phyloP scores from a whole-genome alignment of 2,888 invertebrate species.

The Noctua janthina region DNA sequence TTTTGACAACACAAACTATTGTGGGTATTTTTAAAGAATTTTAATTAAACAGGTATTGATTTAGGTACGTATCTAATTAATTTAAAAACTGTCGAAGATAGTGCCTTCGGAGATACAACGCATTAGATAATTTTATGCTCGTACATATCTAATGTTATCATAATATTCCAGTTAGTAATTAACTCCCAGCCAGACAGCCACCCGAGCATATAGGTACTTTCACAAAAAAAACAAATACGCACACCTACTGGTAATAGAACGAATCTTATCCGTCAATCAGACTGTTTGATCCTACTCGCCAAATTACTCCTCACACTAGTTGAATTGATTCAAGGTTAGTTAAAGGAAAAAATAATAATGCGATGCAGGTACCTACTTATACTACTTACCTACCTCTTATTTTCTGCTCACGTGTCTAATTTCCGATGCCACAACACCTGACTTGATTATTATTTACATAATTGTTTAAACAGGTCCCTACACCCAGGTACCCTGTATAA shows the following conservation, averaged over 20 bases:
- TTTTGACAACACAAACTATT: slow-evolving; percentile 1
- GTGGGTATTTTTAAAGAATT: not conserved
- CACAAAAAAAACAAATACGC: not conserved
- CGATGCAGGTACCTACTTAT: not conserved
- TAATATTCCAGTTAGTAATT: not conserved
- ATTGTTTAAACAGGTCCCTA: not conserved
- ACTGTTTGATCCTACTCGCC: slow-evolving; percentile 8
- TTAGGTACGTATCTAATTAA: not conserved
- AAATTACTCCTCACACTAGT: slow-evolving; percentile 2
- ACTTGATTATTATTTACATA: not conserved
- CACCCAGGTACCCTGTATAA: not conserved
- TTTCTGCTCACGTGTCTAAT: slow-evolving; percentile 28
- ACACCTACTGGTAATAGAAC: not conserved
- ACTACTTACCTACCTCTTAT: not conserved
- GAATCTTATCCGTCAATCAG: not conserved
- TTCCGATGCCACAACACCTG: not conserved
- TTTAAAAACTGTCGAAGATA: not conserved
- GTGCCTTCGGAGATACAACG: not conserved
- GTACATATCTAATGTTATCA: not conserved
- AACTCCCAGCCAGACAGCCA: not conserved
- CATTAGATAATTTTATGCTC: not conserved
- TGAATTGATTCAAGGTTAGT: slow-evolving; percentile 34
- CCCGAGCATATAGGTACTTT: not conserved
- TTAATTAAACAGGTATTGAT: not conserved
- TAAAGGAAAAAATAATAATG: slow-evolving; percentile 33